Base-by-base conservation (phyloP, 2,113 vertebrate species). In the Dicrurus megarhynchus region DNA sequence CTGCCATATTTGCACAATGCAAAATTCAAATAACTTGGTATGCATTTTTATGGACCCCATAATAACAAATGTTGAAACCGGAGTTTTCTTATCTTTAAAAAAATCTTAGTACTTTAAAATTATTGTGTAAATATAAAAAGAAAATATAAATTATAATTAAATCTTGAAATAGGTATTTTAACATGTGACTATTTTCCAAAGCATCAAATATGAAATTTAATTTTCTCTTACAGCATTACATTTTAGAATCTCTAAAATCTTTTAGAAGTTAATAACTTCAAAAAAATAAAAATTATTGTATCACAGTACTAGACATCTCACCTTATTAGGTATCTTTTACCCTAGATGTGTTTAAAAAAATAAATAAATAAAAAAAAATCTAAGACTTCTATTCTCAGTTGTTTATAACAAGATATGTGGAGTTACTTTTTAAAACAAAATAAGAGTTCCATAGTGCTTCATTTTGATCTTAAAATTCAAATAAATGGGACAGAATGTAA, bases 131-230 rank as follows among this genome's bases (percentile, higher is more conserved):
- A 88, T 97, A 97, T 67, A 96, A 97, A 97, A 97, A 91, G 95
- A 96, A 98, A 98, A 97, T 91, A 97, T 97, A 98, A 97, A 92
- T 97, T 98, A 97, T 95, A 97, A 91, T 93, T 92, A 78, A 95
- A 80, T 96, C 92, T 97, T 87, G 84, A 95, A 91, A 96, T 93
- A 97, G 78, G 64, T 83, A 55, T 60, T 94, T 94, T 82, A 96
- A 96, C 89, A 90, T 53, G 44, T 93, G 93, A 96, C 67, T 20
- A 77, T 92, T 93, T 96, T 85, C 83, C 86, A 95, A 93, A 96
- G 82, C 69, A 80, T 77, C 92, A 81, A 90, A 53, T 87, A 83
- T 6, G 67, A 96, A 97, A 97, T 90, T 59, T 93, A 70, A 71
- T 89, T 84, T 86, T 68, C 93, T 97, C 68, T 84, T 87, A 94